Evolutionary conservation across 1,140 invertebrate genomes (phyloP), one percentile per base, ranked within the genome.

Genomic region (Papilio glaucus): DNA sequence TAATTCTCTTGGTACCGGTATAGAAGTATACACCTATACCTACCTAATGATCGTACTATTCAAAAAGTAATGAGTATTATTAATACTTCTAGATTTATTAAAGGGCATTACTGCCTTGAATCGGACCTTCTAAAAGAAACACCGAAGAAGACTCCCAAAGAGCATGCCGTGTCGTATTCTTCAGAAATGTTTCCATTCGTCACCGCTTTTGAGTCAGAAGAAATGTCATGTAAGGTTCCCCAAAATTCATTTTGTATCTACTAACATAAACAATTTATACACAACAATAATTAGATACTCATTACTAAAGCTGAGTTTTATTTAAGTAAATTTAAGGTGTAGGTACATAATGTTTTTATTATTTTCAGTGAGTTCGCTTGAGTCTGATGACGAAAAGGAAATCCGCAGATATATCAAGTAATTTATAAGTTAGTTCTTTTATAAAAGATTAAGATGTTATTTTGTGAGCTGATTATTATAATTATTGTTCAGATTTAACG

Each of bases 391-490:
- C 10, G 84, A 87, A 63, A 78, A 72, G 69, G 87, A 88, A 77
- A 84, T 90, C n/a, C 77, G 80, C 63, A 80, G 79, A 80, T 90
- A 90, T 73, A 53, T 90, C 33, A 86, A 85, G 88, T 90, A 84
- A 82, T 29, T 37, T 39, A 37, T 41, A 41, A 24, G 15, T 63
- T 72, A 42, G 38, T 41, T 33, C 49, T 71, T 9, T 67, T 53
- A 29, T 21, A 38, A 69, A 68, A 26, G n/a, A n/a, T n/a, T n/a
- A n/a, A 42, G 49, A 62, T 18, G 12, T 8, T 67, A 29, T 41
- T 41, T 69, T 63, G 24, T 74, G 33, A 67, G 18, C 18, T 38
- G 1, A 13, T 69, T 41, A 39, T 42, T 37, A 37, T 49, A 71
- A 72, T 49, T 37, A 61, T 68, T 57, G 80, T 82, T 67, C 69